These are phyloP conservation scores for Vandiemenella viatica DNA, from an alignment of 2,888 invertebrate species.

Conservation along the genomic window DNA sequence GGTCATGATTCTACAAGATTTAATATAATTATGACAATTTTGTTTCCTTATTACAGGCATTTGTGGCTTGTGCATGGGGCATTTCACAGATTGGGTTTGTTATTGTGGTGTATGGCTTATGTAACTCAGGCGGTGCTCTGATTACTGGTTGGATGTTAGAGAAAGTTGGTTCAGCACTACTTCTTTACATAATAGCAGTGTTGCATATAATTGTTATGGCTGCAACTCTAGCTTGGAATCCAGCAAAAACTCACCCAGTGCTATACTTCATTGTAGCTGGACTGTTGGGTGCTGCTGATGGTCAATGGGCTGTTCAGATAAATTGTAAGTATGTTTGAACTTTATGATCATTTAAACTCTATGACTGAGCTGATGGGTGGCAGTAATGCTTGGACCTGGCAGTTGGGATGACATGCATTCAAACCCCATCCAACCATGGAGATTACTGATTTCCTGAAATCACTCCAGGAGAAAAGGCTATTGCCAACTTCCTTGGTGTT, in stretches of 20 bases:
- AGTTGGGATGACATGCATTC: too few relatives aligned
- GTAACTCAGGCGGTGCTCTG: neutral
- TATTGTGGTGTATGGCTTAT: neutral
- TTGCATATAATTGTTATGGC: neutral
- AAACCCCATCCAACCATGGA: too few relatives aligned
- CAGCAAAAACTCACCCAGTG: neutral
- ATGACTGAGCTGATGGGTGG: too few relatives aligned
- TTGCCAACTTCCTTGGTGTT: too few relatives aligned
- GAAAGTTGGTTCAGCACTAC: neutral
- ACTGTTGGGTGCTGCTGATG: neutral
- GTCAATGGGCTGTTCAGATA: constrained; percentile 1
- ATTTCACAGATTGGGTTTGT: constrained; percentile 1
- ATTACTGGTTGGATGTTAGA: neutral
- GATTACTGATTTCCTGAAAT: too few relatives aligned
- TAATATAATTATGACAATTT: too few relatives aligned
- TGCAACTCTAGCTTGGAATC: neutral
- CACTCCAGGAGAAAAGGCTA: too few relatives aligned
- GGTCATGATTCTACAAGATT: too few relatives aligned
- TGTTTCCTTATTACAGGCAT: neutral
- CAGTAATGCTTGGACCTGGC: too few relatives aligned
- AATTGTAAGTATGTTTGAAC: neutral
- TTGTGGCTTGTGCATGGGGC: neutral
- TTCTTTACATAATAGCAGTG: neutral
- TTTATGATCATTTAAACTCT: too few relatives aligned
- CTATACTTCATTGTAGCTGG: neutral